These are phyloP conservation scores for Neodon shergylaensis DNA, from an alignment of 2,113 vertebrate genomes.

Conservation along the genomic window DNA sequence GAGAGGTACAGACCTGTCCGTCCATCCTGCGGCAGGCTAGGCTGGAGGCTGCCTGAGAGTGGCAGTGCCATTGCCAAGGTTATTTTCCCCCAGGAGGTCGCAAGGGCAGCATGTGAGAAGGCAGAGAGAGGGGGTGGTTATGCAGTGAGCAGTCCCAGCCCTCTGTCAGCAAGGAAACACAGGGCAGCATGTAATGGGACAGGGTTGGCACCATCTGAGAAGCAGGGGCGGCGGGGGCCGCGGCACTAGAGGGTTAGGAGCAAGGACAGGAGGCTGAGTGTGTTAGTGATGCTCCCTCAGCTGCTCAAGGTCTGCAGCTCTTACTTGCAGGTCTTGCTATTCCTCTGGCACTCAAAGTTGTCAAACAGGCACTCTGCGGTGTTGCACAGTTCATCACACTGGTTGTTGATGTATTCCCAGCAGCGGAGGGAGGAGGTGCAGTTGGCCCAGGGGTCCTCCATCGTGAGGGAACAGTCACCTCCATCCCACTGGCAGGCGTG, in stretches of 20 bases:
- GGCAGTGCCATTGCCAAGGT: conserved; percentile 61
- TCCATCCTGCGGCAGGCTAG: conserved; percentile 63
- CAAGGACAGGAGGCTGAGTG: background rate
- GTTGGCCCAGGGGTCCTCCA: conserved; percentile 91
- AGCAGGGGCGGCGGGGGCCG: conserved; percentile 62
- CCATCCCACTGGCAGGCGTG: conserved; percentile 94
- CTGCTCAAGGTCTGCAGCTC: conserved; percentile 64
- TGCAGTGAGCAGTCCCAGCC: conserved; percentile 32
- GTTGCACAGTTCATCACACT: conserved; percentile 93
- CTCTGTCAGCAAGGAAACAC: conserved; percentile 60
- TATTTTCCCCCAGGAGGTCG: conserved; percentile 42
- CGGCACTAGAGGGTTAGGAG: conserved; percentile 57
- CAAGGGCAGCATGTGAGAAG: conserved; percentile 60
- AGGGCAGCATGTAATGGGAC: background rate
- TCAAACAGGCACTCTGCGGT: conserved; percentile 94
- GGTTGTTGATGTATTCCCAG: conserved; percentile 92
- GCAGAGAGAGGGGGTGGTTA: conserved; percentile 60
- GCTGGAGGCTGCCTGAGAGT: conserved; percentile 35
- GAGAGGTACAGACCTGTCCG: conserved; percentile 72
- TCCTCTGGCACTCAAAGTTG: conserved; percentile 92
- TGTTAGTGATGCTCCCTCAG: conserved; percentile 53
- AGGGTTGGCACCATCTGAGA: conserved; percentile 51
- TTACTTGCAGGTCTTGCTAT: conserved; percentile 90
- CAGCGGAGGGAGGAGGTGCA: conserved; percentile 88
- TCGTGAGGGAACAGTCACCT: conserved; percentile 93